Conservation (phyloP, 2,888 invertebrate species). For the Danaus chrysippus region DNA sequence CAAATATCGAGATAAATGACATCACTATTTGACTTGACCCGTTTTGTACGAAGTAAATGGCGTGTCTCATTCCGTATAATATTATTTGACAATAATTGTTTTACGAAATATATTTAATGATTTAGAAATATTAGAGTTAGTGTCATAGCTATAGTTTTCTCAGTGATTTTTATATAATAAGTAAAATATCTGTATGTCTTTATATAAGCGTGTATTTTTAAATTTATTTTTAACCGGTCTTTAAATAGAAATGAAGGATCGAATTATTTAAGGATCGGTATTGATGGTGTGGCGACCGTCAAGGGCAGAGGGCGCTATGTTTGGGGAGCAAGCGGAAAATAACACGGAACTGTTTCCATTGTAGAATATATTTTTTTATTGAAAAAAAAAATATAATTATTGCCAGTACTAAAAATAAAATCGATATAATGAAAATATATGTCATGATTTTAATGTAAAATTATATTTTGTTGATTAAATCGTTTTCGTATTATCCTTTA, state of each 20-base stretch:
- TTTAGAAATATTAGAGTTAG: too few relatives aligned
- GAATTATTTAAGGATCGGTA: conserved; percentile 42
- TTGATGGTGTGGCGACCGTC: conserved; percentile 58
- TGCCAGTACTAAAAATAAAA: background rate
- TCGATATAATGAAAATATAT: background rate
- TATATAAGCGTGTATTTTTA: conserved; percentile 6
- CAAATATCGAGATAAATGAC: conserved; percentile 18
- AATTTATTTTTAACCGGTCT: conserved; percentile 29
- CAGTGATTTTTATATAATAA: background rate
- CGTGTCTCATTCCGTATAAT: too few relatives aligned
- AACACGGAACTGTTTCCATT: conserved; percentile 48
- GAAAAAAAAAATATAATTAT: background rate
- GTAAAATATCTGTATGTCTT: background rate
- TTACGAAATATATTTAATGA: too few relatives aligned
- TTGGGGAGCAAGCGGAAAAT: conserved; percentile 62
- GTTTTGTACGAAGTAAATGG: background rate
- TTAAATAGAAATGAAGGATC: conserved; percentile 33
- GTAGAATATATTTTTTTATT: background rate
- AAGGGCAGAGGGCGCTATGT: conserved; percentile 68
- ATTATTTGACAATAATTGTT: too few relatives aligned
- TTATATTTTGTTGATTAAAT: too few relatives aligned
- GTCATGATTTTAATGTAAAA: too few relatives aligned
- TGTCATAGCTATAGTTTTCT: background rate
- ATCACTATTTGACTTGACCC: conserved; percentile 2
- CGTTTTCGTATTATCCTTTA: background rate